phyloP scores from a whole-genome alignment of 2,113 vertebrate species.

The Heteronetta atricapilla region DNA sequence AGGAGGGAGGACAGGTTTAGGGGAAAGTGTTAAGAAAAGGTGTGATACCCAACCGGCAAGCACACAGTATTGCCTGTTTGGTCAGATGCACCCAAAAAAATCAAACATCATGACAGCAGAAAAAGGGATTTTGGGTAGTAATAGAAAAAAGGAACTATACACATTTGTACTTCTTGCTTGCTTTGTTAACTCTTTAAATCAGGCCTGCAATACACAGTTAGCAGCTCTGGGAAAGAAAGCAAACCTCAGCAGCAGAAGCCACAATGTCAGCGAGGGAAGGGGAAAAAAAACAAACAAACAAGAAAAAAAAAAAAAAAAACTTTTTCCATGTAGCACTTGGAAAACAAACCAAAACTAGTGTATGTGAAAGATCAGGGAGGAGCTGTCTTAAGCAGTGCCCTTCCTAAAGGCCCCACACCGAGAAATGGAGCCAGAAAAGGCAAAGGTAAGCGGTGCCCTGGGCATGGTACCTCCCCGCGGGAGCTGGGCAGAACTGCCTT shows the following conservation, averaged over 20 bases:
- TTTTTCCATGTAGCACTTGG: not conserved
- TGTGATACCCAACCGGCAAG: not conserved
- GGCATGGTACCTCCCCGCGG: accelerated
- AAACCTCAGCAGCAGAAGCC: not conserved
- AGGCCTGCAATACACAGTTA: not conserved
- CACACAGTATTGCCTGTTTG: not conserved
- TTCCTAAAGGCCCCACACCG: not conserved
- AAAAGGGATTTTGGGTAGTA: not conserved
- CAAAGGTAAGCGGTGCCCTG: not conserved
- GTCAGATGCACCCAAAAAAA: not conserved
- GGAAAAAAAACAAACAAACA: too few species aligned
- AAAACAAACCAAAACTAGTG: not conserved
- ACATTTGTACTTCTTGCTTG: not conserved
- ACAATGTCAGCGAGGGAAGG: not conserved
- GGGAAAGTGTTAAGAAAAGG: not conserved
- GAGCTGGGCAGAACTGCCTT: not conserved
- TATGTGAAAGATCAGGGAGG: not conserved
- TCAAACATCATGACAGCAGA: not conserved
- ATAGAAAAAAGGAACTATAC: not conserved
- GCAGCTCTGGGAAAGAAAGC: not conserved
- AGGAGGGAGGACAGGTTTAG: not conserved
- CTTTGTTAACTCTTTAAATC: not conserved
- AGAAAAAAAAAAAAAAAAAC: not conserved
- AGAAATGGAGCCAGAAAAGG: not conserved
- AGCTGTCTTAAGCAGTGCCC: accelerated